Conservation (phyloP, 2,797 vertebrate species). For the Pterois miles region DNA sequence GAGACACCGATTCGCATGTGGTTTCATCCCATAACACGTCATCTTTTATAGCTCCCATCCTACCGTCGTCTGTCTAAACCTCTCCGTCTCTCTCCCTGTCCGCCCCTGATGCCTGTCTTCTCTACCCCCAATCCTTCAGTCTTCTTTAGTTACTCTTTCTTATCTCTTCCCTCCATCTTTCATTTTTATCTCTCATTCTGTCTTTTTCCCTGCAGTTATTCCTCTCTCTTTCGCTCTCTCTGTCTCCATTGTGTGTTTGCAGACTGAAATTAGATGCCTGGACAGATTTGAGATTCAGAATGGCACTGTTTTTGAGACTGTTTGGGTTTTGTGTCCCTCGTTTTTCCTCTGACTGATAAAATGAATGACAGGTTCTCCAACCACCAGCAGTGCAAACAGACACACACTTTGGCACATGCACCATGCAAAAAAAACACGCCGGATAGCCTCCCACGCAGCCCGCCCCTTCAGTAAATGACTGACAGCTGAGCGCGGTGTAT, state of each 20-base stretch:
- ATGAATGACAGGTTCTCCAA: conserved; percentile 36
- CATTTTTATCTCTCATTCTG: conserved; percentile 3
- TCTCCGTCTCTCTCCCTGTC: conserved; percentile 28
- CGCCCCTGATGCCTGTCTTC: conserved; percentile 2
- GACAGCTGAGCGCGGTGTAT: conserved; percentile 51
- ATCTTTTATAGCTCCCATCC: conserved; percentile 38
- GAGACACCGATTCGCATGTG: conserved; percentile 32
- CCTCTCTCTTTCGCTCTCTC: background rate
- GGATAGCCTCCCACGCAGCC: conserved; percentile 32
- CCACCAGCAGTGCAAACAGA: conserved; percentile 4
- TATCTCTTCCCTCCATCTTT: conserved; percentile 6
- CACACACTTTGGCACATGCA: conserved; percentile 23
- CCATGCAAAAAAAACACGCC: conserved; percentile 38
- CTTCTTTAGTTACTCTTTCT: conserved; percentile 18
- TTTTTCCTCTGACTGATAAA: conserved; percentile 20
- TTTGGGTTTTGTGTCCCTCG: conserved; percentile 11
- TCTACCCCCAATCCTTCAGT: conserved; percentile 36
- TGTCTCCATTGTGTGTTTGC: conserved; percentile 14
- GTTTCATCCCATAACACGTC: conserved; percentile 39
- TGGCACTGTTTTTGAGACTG: conserved; percentile 8
- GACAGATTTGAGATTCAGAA: conserved; percentile 25
- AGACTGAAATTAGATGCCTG: conserved; percentile 17
- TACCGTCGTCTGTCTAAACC: conserved; percentile 47
- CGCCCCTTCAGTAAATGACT: conserved; percentile 45
- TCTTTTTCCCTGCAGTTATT: conserved; percentile 22